phyloP scores from a whole-genome alignment of 2,888 invertebrate species.

The Erebia epiphron region DNA sequence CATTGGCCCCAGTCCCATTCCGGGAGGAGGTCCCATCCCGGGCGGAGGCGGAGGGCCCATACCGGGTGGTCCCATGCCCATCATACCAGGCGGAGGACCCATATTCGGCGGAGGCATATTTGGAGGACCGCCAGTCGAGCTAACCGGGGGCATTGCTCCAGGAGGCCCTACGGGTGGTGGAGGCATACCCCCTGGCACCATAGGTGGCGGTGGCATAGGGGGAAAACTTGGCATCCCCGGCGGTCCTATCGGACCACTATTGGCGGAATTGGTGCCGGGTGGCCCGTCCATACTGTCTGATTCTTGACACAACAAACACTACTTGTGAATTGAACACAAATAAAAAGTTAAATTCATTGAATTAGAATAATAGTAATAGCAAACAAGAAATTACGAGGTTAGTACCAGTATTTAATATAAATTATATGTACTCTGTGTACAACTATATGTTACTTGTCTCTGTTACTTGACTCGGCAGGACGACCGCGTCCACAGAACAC shows the following conservation, averaged over 20 bases:
- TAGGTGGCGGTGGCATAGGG: conserved; percentile 51
- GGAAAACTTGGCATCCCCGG: conserved; percentile 51
- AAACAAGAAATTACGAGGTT: not conserved
- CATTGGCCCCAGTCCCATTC: conserved; percentile 59
- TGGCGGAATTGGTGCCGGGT: conserved; percentile 64
- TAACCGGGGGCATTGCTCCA: conserved; percentile 49
- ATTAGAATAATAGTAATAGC: not conserved
- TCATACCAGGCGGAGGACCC: conserved; percentile 52
- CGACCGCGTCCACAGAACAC: too few species aligned
- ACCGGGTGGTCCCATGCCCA: conserved; percentile 55
- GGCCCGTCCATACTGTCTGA: conserved; percentile 66
- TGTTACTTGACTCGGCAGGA: too few species aligned
- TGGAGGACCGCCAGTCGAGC: conserved; percentile 52
- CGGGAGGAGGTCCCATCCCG: conserved; percentile 57
- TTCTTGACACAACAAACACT: conserved; percentile 6
- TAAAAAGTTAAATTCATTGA: not conserved
- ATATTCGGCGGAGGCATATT: conserved; percentile 49
- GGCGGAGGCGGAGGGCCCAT: conserved; percentile 54
- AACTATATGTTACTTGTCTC: too few species aligned
- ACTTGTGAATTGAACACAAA: not conserved
- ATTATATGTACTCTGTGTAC: too few species aligned
- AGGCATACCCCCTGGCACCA: conserved; percentile 46
- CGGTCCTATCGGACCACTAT: conserved; percentile 59
- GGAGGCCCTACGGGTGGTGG: conserved; percentile 47
- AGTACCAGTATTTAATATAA: too few species aligned